A percentile compares a stretch with the other conserved stretches of the same genome.
phyloP scores from a whole-genome alignment of 2,113 vertebrate genomes.

The Microtus richardsoni region DNA sequence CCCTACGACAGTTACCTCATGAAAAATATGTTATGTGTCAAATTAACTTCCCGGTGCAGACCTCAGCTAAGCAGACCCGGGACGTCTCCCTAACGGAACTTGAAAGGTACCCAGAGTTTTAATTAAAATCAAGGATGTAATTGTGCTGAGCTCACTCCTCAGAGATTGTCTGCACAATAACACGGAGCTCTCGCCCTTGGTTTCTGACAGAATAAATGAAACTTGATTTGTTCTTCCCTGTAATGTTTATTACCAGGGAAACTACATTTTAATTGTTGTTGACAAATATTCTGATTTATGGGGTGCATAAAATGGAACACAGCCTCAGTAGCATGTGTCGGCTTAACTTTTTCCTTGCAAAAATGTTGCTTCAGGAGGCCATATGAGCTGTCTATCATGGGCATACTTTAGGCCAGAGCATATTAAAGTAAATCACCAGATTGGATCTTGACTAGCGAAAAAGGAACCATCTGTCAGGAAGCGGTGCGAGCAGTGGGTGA shows the following conservation, averaged over 20 bases:
- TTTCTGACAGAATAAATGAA: constrained; percentile 89
- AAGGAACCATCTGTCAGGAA: constrained; percentile 89
- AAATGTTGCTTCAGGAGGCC: constrained; percentile 81
- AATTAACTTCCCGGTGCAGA: constrained; percentile 87
- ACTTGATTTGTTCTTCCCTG: constrained; percentile 87
- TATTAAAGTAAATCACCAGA: constrained; percentile 90
- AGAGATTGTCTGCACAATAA: constrained; percentile 86
- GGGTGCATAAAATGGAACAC: constrained; percentile 57
- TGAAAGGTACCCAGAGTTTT: constrained; percentile 89
- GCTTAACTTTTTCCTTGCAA: constrained; percentile 83
- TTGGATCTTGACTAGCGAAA: constrained; percentile 87
- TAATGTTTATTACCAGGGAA: constrained; percentile 84
- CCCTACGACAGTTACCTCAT: constrained; percentile 88
- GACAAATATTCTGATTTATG: constrained; percentile 89
- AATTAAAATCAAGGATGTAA: constrained; percentile 91
- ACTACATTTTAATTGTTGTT: constrained; percentile 86
- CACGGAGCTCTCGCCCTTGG: constrained; percentile 79
- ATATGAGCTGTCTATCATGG: constrained; percentile 81
- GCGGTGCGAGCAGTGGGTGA: constrained; percentile 85
- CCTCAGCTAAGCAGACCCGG: constrained; percentile 87
- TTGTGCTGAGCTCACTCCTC: constrained; percentile 85
- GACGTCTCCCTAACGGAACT: constrained; percentile 87
- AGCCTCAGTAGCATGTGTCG: constrained; percentile 70
- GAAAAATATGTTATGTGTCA: constrained; percentile 90
- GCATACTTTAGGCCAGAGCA: constrained; percentile 85